These are phyloP conservation scores for Coelopa pilipes DNA, from an alignment of 2,888 invertebrate species.

Conservation along the genomic window DNA sequence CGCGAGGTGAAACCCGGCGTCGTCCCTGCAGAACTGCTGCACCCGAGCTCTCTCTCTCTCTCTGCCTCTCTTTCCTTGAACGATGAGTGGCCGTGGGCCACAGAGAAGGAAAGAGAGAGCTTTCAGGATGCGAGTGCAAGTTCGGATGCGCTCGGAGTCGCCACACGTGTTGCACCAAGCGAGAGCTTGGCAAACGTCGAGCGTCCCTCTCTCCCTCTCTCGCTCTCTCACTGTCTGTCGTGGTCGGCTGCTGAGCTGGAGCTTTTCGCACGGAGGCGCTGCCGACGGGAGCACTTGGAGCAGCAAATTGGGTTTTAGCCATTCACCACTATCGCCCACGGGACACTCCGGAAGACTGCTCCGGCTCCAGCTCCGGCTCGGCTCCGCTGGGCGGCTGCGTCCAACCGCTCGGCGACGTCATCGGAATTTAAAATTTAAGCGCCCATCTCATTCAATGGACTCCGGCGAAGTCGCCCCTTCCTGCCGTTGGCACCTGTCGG, in stretches of 20 bases:
- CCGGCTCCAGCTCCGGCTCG: too few species aligned
- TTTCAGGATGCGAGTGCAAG: neutral
- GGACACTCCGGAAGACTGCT: too few species aligned
- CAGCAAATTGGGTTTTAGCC: conserved; percentile 39
- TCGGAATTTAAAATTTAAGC: too few species aligned
- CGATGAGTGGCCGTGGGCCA: neutral
- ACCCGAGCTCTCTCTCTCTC: neutral
- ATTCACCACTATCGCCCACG: neutral
- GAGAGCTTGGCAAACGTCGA: neutral
- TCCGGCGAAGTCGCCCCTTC: too few species aligned
- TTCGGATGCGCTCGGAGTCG: neutral
- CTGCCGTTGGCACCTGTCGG: too few species aligned
- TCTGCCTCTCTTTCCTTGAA: neutral
- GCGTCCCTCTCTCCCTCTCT: neutral
- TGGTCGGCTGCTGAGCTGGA: conserved; percentile 1
- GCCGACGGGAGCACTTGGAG: conserved; percentile 31
- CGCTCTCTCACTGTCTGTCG: neutral
- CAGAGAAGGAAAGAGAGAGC: neutral
- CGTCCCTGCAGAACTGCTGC: neutral
- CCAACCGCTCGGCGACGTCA: too few species aligned
- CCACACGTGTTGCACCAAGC: conserved; percentile 6
- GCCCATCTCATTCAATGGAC: too few species aligned
- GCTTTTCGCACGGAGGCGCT: neutral
- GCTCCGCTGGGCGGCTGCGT: too few species aligned
- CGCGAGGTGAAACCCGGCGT: neutral